These are phyloP conservation scores for Crossaster papposus DNA, from an alignment of 53 echinoderm and acorn worm genomes.

Conservation along the genomic window DNA sequence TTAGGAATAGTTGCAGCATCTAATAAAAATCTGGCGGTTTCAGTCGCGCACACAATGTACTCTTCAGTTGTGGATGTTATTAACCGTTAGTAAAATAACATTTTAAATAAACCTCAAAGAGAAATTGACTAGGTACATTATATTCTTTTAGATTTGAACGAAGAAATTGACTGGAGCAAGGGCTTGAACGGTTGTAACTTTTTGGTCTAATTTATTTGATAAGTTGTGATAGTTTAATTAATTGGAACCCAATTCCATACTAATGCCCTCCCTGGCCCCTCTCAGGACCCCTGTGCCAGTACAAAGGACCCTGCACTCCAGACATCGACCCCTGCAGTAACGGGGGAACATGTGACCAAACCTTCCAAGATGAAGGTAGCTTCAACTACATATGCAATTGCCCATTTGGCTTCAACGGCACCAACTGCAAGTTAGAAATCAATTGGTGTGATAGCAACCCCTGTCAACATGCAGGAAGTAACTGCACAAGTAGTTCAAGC, in stretches of 20 bases:
- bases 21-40: not conserved
- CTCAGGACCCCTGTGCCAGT: slow-evolving; percentile 78
- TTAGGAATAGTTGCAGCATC: not conserved
- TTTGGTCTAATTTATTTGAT: too few relatives aligned
- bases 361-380: not conserved
- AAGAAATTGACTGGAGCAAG: too few relatives aligned
- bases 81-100: not conserved
- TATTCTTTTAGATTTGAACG: too few relatives aligned
- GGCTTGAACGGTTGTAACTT: too few relatives aligned
- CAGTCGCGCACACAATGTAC: not conserved
- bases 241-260: not conserved
- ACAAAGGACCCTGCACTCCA: slow-evolving; percentile 71
- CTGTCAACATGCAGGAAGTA: slow-evolving; percentile 72
- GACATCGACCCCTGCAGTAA: slow-evolving; percentile 64
- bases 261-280: not conserved
- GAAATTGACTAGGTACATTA: too few relatives aligned
- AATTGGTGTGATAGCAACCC: slow-evolving; percentile 90
- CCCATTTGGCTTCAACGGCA: slow-evolving; percentile 82
- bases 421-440: slow-evolving; percentile 80
- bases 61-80: not conserved
- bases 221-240: too few relatives aligned
- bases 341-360: slow-evolving; percentile 76
- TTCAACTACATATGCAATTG: slow-evolving; percentile 76
- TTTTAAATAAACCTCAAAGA: too few relatives aligned
- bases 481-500: slow-evolving; percentile 66